Percentiles rank a stretch among this genome's conserved stretches.
phyloP scores from a whole-genome alignment of 2,888 invertebrate genomes.

The Caenorhabditis sp. region DNA sequence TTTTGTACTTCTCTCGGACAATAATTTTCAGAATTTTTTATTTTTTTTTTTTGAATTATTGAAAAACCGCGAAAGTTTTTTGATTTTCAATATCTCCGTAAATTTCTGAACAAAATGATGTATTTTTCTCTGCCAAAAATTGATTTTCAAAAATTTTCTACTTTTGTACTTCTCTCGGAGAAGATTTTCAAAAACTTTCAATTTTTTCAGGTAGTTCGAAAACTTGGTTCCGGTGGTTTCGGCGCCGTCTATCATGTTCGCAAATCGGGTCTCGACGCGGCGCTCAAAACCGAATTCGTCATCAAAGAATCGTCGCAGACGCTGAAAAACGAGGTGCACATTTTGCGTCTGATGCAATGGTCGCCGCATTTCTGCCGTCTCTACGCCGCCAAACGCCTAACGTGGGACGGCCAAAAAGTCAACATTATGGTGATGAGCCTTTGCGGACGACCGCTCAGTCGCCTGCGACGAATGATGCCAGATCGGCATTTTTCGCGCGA shows the following conservation, averaged over 20 bases:
- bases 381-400: slow-evolving; percentile 33
- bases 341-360: slow-evolving; percentile 52
- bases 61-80: too few relatives aligned
- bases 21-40: too few relatives aligned
- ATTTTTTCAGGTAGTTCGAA: slow-evolving; percentile 31
- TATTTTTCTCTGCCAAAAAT: too few relatives aligned
- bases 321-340: slow-evolving; percentile 46
- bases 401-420: slow-evolving; percentile 13
- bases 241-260: slow-evolving; percentile 56
- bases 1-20: too few relatives aligned
- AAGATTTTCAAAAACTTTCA: too few relatives aligned
- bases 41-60: too few relatives aligned
- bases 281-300: slow-evolving; percentile 57
- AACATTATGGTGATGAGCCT: slow-evolving; percentile 62
- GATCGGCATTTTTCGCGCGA: slow-evolving; percentile 53
- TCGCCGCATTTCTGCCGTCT: slow-evolving; percentile 52
- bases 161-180: too few relatives aligned
- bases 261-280: slow-evolving; percentile 36
- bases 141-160: too few relatives aligned
- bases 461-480: slow-evolving; percentile 54
- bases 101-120: too few relatives aligned
- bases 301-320: slow-evolving; percentile 34
- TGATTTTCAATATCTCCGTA: too few relatives aligned
- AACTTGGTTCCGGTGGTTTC: slow-evolving; percentile 61
- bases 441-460: slow-evolving; percentile 36